Evolutionary conservation across 2,888 invertebrate genomes (phyloP).

Genomic region (Branchipolynoe longqiensis): DNA sequence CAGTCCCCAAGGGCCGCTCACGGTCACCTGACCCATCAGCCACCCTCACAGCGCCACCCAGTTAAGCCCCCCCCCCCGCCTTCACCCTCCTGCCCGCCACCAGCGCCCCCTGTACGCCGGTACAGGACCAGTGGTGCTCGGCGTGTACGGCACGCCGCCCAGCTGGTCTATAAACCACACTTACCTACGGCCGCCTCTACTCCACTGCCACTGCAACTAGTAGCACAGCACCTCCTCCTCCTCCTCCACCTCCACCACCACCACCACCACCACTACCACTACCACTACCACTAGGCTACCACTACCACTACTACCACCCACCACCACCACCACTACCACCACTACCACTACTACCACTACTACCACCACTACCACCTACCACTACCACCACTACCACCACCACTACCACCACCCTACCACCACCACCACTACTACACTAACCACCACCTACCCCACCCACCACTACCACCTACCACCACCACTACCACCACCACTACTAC

Average conservation of each 20-base stretch:
- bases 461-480: too few species aligned
- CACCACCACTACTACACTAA: too few species aligned
- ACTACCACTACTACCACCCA: too few species aligned
- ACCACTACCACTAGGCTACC: too few species aligned
- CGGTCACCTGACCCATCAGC: neutral
- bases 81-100: neutral
- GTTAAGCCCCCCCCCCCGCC: neutral
- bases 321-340: neutral
- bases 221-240: neutral
- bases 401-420: too few species aligned
- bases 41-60: neutral
- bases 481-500: too few species aligned
- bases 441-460: too few species aligned
- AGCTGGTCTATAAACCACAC: neutral
- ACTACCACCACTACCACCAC: neutral
- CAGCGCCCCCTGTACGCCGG: neutral
- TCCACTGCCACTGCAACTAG: too few species aligned
- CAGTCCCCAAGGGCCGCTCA: neutral
- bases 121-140: too few species aligned
- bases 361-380: neutral
- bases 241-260: neutral
- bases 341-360: neutral
- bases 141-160: too few species aligned
- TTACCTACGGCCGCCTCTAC: too few species aligned
- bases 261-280: neutral